A percentile compares a stretch with the other conserved stretches of the same genome.
Conservation (phyloP, 1,140 invertebrate genomes). For the Trichonephila clavipes region DNA sequence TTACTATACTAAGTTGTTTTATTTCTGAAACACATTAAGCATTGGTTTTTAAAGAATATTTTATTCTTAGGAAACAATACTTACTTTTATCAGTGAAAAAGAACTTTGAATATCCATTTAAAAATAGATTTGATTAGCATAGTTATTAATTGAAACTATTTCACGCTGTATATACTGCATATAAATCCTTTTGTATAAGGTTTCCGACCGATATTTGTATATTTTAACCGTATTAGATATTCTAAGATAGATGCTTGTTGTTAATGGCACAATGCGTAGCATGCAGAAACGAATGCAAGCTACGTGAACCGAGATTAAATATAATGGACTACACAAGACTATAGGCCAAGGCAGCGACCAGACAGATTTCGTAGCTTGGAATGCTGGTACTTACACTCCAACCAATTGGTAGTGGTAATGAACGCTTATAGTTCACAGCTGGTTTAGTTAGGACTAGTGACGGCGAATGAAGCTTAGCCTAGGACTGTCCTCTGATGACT, state of each 20-base stretch:
- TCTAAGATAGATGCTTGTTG: not conserved
- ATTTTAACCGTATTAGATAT: too few relatives aligned
- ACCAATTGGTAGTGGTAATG: slow-evolving; percentile 22
- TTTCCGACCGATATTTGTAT: too few relatives aligned
- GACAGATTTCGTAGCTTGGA: not conserved
- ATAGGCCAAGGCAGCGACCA: not conserved
- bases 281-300: not conserved
- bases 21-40: too few relatives aligned
- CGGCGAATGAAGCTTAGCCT: slow-evolving; percentile 17
- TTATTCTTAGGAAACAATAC: too few relatives aligned
- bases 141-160: too few relatives aligned
- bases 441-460: slow-evolving; percentile 26
- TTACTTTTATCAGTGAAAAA: too few relatives aligned
- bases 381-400: not conserved
- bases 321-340: slow-evolving; percentile 29
- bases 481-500: not conserved
- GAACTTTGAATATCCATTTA: too few relatives aligned
- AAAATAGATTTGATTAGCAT: too few relatives aligned
- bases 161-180: too few relatives aligned
- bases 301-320: slow-evolving; percentile 23
- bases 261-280: not conserved
- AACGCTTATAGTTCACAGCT: slow-evolving; percentile 34
- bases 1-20: too few relatives aligned
- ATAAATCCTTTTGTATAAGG: too few relatives aligned
- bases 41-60: too few relatives aligned